Evolutionary conservation across 2,113 vertebrate species (phyloP).

Genomic region (Holacanthus passer): DNA sequence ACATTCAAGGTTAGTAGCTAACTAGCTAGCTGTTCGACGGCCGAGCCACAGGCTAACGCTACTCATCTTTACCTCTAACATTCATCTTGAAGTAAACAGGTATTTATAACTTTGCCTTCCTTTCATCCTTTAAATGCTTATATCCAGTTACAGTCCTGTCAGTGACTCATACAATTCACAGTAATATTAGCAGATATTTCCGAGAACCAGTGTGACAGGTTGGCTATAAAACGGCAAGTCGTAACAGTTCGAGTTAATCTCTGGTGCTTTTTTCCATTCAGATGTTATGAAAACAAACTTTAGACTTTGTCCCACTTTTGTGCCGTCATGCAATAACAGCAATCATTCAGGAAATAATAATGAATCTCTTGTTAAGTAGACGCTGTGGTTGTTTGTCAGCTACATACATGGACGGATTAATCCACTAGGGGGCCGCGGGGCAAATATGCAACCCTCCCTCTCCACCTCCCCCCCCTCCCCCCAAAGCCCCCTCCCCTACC

Average conservation of each 20-base stretch:
- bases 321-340: too few species aligned
- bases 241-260: constrained; percentile 15
- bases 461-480: too few species aligned
- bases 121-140: background rate
- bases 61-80: fast-evolving
- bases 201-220: constrained; percentile 79
- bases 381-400: constrained; percentile 29
- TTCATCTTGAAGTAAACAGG: background rate
- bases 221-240: constrained; percentile 49
- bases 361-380: background rate
- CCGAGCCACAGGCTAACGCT: background rate
- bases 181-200: constrained; percentile 50
- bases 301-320: background rate
- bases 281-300: background rate
- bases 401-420: constrained; percentile 57
- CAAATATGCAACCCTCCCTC: constrained; percentile 62
- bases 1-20: constrained; percentile 72
- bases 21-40: constrained; percentile 53
- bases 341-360: background rate
- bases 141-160: constrained; percentile 43
- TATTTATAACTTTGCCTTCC: background rate
- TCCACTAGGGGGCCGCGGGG: constrained; percentile 71
- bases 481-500: constrained; percentile 48
- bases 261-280: background rate
- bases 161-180: constrained; percentile 30